These are phyloP conservation scores for Lepidothrix coronata DNA, from an alignment of 2,113 vertebrate species.

Conservation along the genomic window DNA sequence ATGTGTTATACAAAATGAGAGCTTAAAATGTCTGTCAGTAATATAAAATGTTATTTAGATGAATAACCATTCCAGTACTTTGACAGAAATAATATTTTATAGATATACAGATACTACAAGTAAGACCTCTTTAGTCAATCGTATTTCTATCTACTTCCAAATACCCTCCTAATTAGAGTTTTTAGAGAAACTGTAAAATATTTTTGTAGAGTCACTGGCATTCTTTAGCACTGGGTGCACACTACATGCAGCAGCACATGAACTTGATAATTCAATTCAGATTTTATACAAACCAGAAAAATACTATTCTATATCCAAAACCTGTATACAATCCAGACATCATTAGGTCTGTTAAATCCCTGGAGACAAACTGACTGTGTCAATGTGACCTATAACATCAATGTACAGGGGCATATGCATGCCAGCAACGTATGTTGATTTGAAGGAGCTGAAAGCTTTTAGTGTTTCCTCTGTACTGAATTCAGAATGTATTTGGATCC, in stretches of 20 bases:
- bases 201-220: not conserved
- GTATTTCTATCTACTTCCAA: not conserved
- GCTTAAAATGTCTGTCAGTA: not conserved
- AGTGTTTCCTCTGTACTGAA: not conserved
- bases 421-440: not conserved
- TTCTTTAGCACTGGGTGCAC: not conserved
- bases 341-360: not conserved
- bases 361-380: not conserved
- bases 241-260: not conserved
- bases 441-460: not conserved
- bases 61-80: not conserved
- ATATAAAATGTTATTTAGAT: not conserved
- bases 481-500: conserved; percentile 22
- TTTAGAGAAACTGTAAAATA: not conserved
- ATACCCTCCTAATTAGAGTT: not conserved
- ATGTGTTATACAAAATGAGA: not conserved
- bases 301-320: not conserved
- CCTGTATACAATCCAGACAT: not conserved
- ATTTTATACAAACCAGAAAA: not conserved
- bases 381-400: not conserved
- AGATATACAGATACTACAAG: not conserved
- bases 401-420: not conserved
- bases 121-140: not conserved
- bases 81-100: not conserved
- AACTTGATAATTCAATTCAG: not conserved